Percentiles rank a stretch among this genome's conserved stretches.
These are phyloP conservation scores for Protodeltote pygarga DNA, from an alignment of 2,888 invertebrate genomes.

Conservation along the genomic window DNA sequence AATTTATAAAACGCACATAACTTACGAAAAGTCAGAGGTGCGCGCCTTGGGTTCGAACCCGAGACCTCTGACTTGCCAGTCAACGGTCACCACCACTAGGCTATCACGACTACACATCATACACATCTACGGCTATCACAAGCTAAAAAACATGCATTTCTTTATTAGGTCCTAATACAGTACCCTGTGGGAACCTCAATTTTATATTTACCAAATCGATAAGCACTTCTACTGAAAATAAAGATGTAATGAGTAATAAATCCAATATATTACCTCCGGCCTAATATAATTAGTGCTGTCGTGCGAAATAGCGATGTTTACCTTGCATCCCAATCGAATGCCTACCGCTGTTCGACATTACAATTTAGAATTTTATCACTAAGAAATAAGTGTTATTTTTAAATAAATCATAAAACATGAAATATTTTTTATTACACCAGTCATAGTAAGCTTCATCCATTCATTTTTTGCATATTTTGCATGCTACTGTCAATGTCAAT, in stretches of 20 bases:
- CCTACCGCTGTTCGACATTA: conserved; percentile 9
- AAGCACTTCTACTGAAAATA: not conserved
- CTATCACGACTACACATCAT: too few species aligned
- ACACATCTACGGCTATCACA: too few species aligned
- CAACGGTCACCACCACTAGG: too few species aligned
- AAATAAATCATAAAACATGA: not conserved
- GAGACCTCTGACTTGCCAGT: too few species aligned
- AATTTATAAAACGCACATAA: too few species aligned
- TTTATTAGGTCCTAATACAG: not conserved
- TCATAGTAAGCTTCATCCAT: conserved; percentile 14
- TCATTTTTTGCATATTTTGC: conserved; percentile 12
- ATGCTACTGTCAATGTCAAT: conserved; percentile 12
- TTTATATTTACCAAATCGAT: not conserved
- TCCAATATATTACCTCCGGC: conserved; percentile 8
- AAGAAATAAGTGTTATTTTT: conserved; percentile 10
- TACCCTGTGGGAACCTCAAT: conserved; percentile 10
- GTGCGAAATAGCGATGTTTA: conserved; percentile 29
- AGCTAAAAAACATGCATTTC: not conserved
- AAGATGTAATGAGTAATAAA: conserved; percentile 19
- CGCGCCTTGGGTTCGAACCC: too few species aligned
- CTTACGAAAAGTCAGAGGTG: too few species aligned
- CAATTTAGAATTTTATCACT: conserved; percentile 4
- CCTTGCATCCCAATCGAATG: conserved; percentile 33
- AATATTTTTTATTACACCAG: conserved; percentile 19
- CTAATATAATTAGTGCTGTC: conserved; percentile 31